Evolutionary conservation across 2,113 vertebrate genomes (phyloP).

Genomic region (Osmerus eperlanus): DNA sequence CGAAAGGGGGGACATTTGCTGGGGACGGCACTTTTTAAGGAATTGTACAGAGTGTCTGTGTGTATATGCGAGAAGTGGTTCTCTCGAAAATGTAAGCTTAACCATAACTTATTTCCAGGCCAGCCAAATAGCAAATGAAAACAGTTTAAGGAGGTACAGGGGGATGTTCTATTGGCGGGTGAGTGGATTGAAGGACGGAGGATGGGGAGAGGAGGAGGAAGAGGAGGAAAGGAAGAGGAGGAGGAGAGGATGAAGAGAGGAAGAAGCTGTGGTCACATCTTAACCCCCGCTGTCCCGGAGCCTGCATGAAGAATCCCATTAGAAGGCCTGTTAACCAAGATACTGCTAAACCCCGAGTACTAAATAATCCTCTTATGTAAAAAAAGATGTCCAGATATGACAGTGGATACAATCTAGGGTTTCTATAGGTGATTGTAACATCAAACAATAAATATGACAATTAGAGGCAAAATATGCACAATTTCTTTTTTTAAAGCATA

Average conservation of each 20-base stretch:
- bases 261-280: not conserved
- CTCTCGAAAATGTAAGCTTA: slow-evolving; percentile 68
- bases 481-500: too few species aligned
- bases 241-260: not conserved
- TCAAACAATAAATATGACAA: not conserved
- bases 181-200: too few species aligned
- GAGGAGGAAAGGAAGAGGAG: too few species aligned
- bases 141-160: slow-evolving; percentile 42
- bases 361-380: too few species aligned
- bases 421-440: too few species aligned
- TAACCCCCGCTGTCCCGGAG: not conserved
- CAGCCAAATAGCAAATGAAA: slow-evolving; percentile 61
- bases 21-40: slow-evolving; percentile 51
- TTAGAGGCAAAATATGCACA: not conserved
- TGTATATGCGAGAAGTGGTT: slow-evolving; percentile 9
- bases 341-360: not conserved
- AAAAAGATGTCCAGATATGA: not conserved
- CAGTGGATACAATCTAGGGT: not conserved
- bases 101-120: slow-evolving; percentile 61
- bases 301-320: not conserved
- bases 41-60: not conserved
- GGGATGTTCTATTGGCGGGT: not conserved
- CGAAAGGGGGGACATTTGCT: slow-evolving; percentile 44
- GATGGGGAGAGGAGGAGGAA: too few species aligned
- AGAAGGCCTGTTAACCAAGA: not conserved